phyloP scores from a whole-genome alignment of 2,888 invertebrate species.

The Exephanes ischioxanthus region DNA sequence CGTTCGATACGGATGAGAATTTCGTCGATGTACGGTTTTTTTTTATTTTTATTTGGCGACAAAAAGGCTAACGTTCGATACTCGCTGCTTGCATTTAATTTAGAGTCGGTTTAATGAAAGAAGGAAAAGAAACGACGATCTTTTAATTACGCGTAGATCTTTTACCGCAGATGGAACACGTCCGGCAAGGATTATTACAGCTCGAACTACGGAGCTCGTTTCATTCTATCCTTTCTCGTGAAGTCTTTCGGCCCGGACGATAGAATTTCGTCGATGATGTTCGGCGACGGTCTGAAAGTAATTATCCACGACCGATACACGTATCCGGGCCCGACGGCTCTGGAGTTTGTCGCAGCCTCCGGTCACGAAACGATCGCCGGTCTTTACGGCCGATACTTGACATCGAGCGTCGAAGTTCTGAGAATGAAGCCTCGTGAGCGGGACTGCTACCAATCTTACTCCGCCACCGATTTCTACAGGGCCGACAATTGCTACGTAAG shows the following conservation, averaged over 20 bases:
- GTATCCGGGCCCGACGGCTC: slow-evolving; percentile 75
- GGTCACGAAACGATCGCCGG: slow-evolving; percentile 72
- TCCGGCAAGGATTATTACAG: slow-evolving; percentile 58
- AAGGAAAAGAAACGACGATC: background rate
- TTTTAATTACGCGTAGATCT: background rate
- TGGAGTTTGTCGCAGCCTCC: slow-evolving; percentile 71
- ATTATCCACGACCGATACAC: slow-evolving; percentile 80
- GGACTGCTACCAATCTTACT: slow-evolving; percentile 75
- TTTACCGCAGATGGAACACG: slow-evolving; percentile 55
- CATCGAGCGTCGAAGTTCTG: slow-evolving; percentile 73
- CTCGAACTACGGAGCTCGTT: slow-evolving; percentile 70
- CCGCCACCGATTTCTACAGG: slow-evolving; percentile 69
- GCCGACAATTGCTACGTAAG: slow-evolving; percentile 81
- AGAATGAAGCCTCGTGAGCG: slow-evolving; percentile 69
- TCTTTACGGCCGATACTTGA: slow-evolving; percentile 69
- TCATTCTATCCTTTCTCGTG: slow-evolving; percentile 73
- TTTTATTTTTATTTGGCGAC: slow-evolving; percentile 53
- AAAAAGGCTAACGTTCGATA: too few relatives aligned
- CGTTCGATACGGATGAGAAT: slow-evolving; percentile 53
- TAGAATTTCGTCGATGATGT: slow-evolving; percentile 71
- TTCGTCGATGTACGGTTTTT: slow-evolving; percentile 68
- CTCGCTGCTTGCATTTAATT: background rate
- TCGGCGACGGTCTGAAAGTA: slow-evolving; percentile 77
- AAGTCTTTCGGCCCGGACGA: slow-evolving; percentile 68
- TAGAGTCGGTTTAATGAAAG: background rate